These are phyloP conservation scores for Dermochelys coriacea DNA, from an alignment of 2,797 vertebrate species.

Conservation along the genomic window DNA sequence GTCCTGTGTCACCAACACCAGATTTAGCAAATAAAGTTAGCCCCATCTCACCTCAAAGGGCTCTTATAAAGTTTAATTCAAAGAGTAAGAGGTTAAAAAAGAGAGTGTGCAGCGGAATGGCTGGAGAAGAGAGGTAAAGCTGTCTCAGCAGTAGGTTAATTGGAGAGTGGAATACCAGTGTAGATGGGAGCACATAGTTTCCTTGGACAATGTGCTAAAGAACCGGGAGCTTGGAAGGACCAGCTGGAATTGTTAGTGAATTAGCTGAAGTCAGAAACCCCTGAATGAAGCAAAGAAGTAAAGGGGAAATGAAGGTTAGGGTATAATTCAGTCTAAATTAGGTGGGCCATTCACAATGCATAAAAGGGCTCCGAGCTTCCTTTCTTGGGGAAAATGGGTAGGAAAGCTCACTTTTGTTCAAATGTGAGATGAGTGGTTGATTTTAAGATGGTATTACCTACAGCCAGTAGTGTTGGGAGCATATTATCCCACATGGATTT, in stretches of 20 bases:
- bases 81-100: constrained; percentile 74
- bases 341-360: constrained; percentile 89
- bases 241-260: constrained; percentile 88
- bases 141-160: constrained; percentile 83
- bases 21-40: not conserved
- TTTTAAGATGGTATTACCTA: constrained; percentile 88
- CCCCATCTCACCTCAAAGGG: constrained; percentile 51
- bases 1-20: not conserved
- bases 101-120: constrained; percentile 61
- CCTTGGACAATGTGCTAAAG: constrained; percentile 82
- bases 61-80: constrained; percentile 57
- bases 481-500: constrained; percentile 75
- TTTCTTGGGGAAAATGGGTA: constrained; percentile 90
- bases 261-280: constrained; percentile 91
- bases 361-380: constrained; percentile 90
- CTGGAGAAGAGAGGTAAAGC: constrained; percentile 66
- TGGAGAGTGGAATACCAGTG: constrained; percentile 77
- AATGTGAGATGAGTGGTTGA: constrained; percentile 86
- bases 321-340: constrained; percentile 92
- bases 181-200: constrained; percentile 69
- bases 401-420: constrained; percentile 94
- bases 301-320: constrained; percentile 89
- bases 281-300: constrained; percentile 87
- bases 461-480: constrained; percentile 84
- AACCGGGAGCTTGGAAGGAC: constrained; percentile 79